Conservation (phyloP, 2,888 invertebrate species). For the Parnassius orleans region DNA sequence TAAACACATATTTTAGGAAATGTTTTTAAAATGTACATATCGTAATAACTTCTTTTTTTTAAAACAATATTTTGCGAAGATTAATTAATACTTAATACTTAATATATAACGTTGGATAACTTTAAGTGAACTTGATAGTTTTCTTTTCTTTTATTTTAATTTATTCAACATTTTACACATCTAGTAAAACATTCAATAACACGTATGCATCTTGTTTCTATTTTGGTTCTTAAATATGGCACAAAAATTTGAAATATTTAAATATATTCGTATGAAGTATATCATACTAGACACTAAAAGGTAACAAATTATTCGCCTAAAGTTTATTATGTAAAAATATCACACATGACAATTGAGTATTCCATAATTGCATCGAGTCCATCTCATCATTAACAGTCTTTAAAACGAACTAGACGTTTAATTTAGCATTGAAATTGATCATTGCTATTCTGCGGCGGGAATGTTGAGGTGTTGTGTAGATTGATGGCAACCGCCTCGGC, state of each 20-base stretch:
- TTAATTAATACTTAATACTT: too few relatives aligned
- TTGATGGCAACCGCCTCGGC: constrained; percentile 40
- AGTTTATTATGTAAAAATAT: constrained; percentile 31
- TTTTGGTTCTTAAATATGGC: constrained; percentile 32
- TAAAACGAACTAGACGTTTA: constrained; percentile 14
- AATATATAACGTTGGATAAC: too few relatives aligned
- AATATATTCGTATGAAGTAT: constrained; percentile 11
- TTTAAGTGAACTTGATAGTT: too few relatives aligned
- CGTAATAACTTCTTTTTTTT: too few relatives aligned
- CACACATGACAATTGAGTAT: constrained; percentile 37
- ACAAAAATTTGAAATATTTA: constrained; percentile 25
- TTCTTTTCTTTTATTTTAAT: too few relatives aligned
- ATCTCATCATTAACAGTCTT: constrained; percentile 19
- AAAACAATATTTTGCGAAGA: too few relatives aligned
- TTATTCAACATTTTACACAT: too few relatives aligned
- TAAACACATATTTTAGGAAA: too few relatives aligned
- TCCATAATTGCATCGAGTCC: constrained; percentile 26
- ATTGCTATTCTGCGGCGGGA: constrained; percentile 47
- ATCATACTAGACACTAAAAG: constrained; percentile 23
- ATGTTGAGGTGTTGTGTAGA: constrained; percentile 49
- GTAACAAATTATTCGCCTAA: constrained; percentile 26
- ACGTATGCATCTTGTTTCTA: constrained; percentile 3
- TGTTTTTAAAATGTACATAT: too few relatives aligned
- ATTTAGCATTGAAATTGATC: constrained; percentile 49
- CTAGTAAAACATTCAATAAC: background rate